These are phyloP conservation scores for Myodes glareolus DNA, from an alignment of 2,113 vertebrate species.

Conservation along the genomic window DNA sequence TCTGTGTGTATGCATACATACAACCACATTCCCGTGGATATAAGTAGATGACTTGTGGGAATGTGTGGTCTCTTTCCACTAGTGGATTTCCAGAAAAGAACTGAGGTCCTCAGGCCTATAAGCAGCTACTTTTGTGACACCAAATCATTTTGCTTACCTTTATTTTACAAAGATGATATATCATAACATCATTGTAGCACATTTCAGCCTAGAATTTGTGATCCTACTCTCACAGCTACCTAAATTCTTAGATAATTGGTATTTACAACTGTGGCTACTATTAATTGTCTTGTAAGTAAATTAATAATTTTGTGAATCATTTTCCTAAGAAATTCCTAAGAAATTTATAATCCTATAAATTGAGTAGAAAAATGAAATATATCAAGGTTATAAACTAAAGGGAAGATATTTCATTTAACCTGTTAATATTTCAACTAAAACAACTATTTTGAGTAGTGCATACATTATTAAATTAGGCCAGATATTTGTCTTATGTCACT, in stretches of 20 bases:
- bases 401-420: conserved; percentile 9
- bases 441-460: conserved; percentile 19
- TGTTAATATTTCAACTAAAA: conserved; percentile 23
- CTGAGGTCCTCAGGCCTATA: background rate
- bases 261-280: background rate
- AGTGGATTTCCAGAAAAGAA: no score
- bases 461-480: conserved; percentile 13
- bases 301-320: background rate
- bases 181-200: background rate
- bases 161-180: background rate
- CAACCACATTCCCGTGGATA: no score
- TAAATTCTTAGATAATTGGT: background rate
- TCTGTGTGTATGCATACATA: background rate
- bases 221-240: background rate
- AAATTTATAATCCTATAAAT: background rate
- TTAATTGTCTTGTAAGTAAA: background rate
- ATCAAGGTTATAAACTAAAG: conserved; percentile 43
- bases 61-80: background rate
- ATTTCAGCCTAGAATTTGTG: background rate
- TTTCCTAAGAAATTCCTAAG: background rate
- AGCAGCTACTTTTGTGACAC: background rate
- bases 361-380: conserved; percentile 21
- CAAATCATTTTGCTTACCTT: background rate
- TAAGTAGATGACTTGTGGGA: background rate
- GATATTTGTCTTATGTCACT: background rate